These are phyloP conservation scores for Loripinus fragilis DNA, from an alignment of 2,888 invertebrate genomes.

Conservation along the genomic window DNA sequence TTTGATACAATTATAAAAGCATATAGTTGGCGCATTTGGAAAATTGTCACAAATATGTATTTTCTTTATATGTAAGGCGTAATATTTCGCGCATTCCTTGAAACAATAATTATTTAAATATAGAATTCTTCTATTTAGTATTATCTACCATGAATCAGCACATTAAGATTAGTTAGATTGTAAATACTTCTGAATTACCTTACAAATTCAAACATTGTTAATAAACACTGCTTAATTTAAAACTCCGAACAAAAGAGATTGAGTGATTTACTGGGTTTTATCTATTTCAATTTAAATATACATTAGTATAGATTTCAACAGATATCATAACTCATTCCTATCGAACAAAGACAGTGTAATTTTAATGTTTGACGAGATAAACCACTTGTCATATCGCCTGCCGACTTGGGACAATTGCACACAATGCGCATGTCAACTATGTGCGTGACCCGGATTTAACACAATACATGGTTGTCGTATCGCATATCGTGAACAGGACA, in stretches of 20 bases:
- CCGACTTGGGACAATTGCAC: conserved; percentile 48
- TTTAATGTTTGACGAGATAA: conserved; percentile 27
- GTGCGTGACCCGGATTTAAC: conserved; percentile 45
- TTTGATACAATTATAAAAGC: no score
- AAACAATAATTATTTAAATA: conserved; percentile 5
- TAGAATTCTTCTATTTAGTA: not conserved
- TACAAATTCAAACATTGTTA: conserved; percentile 28
- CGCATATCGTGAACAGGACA: conserved; percentile 50
- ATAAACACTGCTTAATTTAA: conserved; percentile 31
- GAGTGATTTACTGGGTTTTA: conserved; percentile 49
- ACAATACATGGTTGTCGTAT: conserved; percentile 49
- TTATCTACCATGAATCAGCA: conserved; percentile 5
- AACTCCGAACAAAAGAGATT: conserved; percentile 19
- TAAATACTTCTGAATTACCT: conserved; percentile 7
- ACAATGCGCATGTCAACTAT: conserved; percentile 55
- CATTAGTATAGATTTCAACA: conserved; percentile 41
- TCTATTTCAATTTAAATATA: conserved; percentile 55
- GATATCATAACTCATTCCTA: conserved; percentile 32
- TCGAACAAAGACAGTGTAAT: conserved; percentile 46
- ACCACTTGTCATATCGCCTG: conserved; percentile 49
- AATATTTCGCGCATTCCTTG: not conserved
- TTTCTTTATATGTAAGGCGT: not conserved
- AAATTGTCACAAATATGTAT: no score
- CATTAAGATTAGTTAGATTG: conserved; percentile 14
- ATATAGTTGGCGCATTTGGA: no score